Conservation (phyloP, 2,797 vertebrate genomes). For the Gymnoscopelus braueri region DNA sequence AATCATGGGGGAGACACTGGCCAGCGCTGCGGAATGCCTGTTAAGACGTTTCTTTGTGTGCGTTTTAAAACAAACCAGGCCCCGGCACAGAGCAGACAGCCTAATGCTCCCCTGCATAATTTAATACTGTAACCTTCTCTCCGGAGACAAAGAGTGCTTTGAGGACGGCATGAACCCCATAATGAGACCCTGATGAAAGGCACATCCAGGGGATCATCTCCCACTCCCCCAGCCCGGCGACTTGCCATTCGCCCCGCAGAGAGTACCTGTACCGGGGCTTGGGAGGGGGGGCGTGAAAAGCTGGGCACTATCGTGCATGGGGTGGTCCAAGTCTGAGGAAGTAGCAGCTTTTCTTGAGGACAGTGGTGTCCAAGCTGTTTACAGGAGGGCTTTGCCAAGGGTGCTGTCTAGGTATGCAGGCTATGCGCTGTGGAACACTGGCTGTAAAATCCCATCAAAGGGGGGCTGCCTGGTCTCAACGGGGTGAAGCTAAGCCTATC, state of each 20-base stretch:
- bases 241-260: constrained; percentile 31
- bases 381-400: constrained; percentile 56
- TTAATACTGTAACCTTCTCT: constrained; percentile 71
- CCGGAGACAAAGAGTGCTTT: constrained; percentile 83
- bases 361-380: constrained; percentile 54
- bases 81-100: constrained; percentile 33
- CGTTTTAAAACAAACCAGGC: constrained; percentile 75
- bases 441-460: constrained; percentile 80
- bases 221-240: constrained; percentile 38
- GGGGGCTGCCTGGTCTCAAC: constrained; percentile 57
- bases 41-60: constrained; percentile 57
- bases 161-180: constrained; percentile 67
- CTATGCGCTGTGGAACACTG: constrained; percentile 70
- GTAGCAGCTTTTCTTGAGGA: constrained; percentile 33
- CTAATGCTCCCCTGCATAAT: constrained; percentile 62
- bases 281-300: not conserved
- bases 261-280: constrained; percentile 1
- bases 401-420: constrained; percentile 67
- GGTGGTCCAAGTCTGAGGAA: constrained; percentile 34
- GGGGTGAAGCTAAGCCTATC: constrained; percentile 66
- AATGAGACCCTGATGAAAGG: constrained; percentile 84
- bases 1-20: constrained; percentile 40
- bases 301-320: not conserved
- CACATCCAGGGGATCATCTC: constrained; percentile 69
- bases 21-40: constrained; percentile 63